Base-by-base conservation (phyloP, 2,113 vertebrate genomes). In the Tretioscincus oriximinensis region DNA sequence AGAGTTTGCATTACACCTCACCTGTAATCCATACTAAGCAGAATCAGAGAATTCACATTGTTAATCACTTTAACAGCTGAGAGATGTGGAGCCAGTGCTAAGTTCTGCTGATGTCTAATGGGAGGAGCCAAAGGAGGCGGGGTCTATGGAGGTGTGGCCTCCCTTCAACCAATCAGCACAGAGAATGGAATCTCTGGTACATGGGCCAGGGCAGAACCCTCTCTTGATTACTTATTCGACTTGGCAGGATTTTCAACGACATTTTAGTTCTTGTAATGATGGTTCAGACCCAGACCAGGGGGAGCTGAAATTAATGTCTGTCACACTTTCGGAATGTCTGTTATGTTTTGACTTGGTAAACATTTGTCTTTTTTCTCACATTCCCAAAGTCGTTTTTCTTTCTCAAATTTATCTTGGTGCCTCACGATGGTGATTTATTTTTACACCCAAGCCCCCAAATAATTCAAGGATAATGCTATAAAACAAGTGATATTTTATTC, bases 241-340 rank as follows among this genome's bases (percentile, higher is more conserved):
- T 9, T 68, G 69, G 78, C 63, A 83, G 60, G n/a, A 26, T 41
- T 21, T 51, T 83, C 71, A 47, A 78, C 63, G 61, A 67, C 67
- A 68, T 74, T 61, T 49, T 45, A 78, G 60, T 83, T 74, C 76
- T 24, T 45, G 20, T 54, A 78, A 47, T 7, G 31, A 16, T 10
- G 49, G 68, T 81, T 81, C 45, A 60, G 66, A 63, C 58, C 65
- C 51, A 41, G 73, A 78, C 49, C 76, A 61, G 63, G 45, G 49
- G 12, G 9, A 51, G 2, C 49, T 51, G 70, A 73, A 78, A 49
- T 26, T 21, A 10, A 69, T 47, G 47, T 45, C 24, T 67, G 67
- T 49, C 49, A 78, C 73, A 78, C 78, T n/a, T n/a, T n/a, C n/a
- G n/a, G n/a, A n/a, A n/a, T n/a, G n/a, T n/a, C n/a, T n/a, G n/a